phyloP scores from a whole-genome alignment of 2,113 vertebrate species.

The Caloenas nicobarica region DNA sequence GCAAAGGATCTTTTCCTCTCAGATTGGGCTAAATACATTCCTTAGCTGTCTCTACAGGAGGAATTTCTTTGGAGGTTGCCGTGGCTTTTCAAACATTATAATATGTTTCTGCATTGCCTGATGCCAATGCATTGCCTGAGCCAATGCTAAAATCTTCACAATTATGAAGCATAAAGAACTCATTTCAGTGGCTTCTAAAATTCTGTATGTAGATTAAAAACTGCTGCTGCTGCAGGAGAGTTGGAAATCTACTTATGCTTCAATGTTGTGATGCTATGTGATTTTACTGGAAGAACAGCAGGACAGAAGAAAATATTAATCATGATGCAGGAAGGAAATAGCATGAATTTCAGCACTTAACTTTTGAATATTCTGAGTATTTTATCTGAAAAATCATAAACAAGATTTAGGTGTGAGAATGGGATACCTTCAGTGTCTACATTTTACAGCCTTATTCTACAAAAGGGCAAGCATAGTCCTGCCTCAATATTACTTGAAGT shows the following conservation, averaged over 20 bases:
- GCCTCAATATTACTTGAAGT: neutral
- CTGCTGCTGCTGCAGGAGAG: neutral
- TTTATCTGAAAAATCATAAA: neutral
- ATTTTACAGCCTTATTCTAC: neutral
- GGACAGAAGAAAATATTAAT: neutral
- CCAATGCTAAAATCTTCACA: neutral
- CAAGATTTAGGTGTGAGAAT: neutral
- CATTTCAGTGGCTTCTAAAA: conserved; percentile 39
- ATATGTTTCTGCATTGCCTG: neutral
- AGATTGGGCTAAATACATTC: neutral
- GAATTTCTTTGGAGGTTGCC: neutral
- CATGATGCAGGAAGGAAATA: neutral
- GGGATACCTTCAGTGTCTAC: neutral
- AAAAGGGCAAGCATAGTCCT: neutral
- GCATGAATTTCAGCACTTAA: neutral
- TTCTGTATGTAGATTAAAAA: conserved; percentile 15
- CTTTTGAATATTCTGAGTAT: neutral
- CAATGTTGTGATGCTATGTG: neutral
- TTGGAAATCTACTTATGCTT: conserved; percentile 45
- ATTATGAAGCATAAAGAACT: conserved; percentile 32
- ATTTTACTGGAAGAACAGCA: neutral
- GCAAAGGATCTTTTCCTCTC: neutral
- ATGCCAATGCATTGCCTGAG: too few relatives aligned
- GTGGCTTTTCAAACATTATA: conserved; percentile 1
- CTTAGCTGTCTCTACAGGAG: neutral